Evolutionary conservation across 2,797 vertebrate genomes (phyloP).

Genomic region (Tolypeutes matacus): DNA sequence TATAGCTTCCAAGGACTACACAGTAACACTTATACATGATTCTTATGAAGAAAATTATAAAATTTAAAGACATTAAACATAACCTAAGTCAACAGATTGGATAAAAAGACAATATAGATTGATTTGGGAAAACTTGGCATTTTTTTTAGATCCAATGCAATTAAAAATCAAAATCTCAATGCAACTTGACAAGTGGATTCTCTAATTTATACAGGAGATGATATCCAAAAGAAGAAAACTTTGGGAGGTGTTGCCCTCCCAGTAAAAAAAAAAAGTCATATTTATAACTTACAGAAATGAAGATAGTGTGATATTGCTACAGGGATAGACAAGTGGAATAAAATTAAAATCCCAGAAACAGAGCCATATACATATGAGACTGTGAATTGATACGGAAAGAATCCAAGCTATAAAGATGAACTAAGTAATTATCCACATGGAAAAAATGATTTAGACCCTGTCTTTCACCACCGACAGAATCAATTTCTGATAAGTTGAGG

Average conservation of each 20-base stretch:
- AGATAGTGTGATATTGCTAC: neutral
- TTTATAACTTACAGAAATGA: too few relatives aligned
- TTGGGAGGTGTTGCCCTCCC: neutral
- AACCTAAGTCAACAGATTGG: slow-evolving; percentile 7
- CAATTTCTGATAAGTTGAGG: slow-evolving; percentile 31
- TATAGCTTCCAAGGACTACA: neutral
- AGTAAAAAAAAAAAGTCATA: too few relatives aligned
- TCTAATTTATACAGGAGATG: neutral
- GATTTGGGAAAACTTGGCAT: neutral
- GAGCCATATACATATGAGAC: neutral
- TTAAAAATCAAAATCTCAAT: slow-evolving; percentile 19
- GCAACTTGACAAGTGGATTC: neutral
- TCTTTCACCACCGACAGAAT: neutral
- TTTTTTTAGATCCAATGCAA: neutral
- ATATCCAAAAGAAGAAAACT: neutral
- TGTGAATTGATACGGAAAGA: neutral
- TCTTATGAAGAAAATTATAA: slow-evolving; percentile 35
- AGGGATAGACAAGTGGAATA: neutral
- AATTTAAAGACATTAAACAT: slow-evolving; percentile 32
- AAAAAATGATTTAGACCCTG: neutral
- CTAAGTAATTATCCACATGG: neutral
- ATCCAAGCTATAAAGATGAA: neutral
- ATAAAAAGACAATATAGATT: slow-evolving; percentile 40
- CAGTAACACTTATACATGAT: neutral
- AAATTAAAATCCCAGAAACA: neutral